Evolutionary conservation across 2,888 invertebrate species (phyloP).

Genomic region (Bellardia bayeri): DNA sequence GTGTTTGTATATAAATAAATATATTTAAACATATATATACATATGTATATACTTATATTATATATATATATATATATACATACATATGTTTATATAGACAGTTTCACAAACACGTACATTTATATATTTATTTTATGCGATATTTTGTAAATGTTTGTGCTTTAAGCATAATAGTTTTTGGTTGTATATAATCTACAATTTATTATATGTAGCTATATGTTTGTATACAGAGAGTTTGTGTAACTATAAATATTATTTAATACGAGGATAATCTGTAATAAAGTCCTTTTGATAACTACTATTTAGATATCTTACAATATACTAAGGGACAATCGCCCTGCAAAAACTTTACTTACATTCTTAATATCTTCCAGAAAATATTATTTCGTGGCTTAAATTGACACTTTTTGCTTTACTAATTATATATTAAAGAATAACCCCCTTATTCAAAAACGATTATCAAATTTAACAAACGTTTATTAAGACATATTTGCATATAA

Average conservation of each 20-base stretch:
- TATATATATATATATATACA: neutral
- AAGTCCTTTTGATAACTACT: too few relatives aligned
- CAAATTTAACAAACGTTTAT: too few relatives aligned
- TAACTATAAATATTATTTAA: neutral
- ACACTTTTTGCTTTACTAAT: too few relatives aligned
- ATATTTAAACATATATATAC: neutral
- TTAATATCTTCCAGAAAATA: too few relatives aligned
- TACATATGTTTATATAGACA: neutral
- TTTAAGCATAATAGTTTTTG: constrained; percentile 39
- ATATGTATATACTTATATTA: neutral
- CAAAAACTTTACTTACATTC: too few relatives aligned
- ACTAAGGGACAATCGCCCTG: too few relatives aligned
- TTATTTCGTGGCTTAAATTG: too few relatives aligned
- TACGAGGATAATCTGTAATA: neutral
- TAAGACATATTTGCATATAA: too few relatives aligned
- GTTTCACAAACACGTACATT: neutral
- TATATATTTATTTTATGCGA: constrained; percentile 26
- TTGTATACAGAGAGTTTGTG: neutral
- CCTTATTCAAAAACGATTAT: too few relatives aligned
- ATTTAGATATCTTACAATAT: too few relatives aligned
- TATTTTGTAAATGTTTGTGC: constrained; percentile 16
- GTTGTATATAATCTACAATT: constrained; percentile 14
- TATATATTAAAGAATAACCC: too few relatives aligned
- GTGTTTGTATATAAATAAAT: neutral
- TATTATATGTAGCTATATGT: constrained; percentile 23